Conservation (phyloP, 2,888 invertebrate species). For the Helicoverpa assulta region DNA sequence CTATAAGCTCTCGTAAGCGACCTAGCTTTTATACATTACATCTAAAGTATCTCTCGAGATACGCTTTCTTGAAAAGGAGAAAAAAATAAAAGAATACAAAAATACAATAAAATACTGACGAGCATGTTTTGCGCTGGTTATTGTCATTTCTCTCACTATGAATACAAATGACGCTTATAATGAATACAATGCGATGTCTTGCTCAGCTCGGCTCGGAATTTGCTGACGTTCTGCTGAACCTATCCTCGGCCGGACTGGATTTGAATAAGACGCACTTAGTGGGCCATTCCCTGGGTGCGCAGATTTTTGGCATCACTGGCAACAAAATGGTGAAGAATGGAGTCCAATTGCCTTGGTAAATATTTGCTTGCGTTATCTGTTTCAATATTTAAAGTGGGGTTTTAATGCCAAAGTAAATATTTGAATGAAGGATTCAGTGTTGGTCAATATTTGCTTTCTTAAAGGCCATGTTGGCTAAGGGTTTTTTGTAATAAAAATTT, state of each 20-base stretch:
- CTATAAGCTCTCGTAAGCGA: constrained; percentile 5
- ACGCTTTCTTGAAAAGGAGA: constrained; percentile 3
- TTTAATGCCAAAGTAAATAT: constrained; percentile 33
- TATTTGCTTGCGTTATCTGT: constrained; percentile 33
- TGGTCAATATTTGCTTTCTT: constrained; percentile 37
- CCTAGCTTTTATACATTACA: constrained; percentile 2
- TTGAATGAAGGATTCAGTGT: constrained; percentile 28
- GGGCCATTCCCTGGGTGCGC: constrained; percentile 86
- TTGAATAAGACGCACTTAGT: constrained; percentile 80
- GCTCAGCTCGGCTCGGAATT: constrained; percentile 76
- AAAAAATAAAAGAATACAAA: constrained; percentile 15
- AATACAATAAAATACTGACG: constrained; percentile 25
- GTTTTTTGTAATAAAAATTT: background rate
- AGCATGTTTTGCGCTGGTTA: constrained; percentile 9
- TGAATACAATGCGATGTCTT: constrained; percentile 37
- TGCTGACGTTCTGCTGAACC: constrained; percentile 72
- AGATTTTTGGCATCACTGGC: constrained; percentile 82
- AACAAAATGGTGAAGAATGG: constrained; percentile 74
- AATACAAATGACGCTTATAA: constrained; percentile 41
- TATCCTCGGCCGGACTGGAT: constrained; percentile 76
- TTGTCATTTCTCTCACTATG: constrained; percentile 36
- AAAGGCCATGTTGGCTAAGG: constrained; percentile 13
- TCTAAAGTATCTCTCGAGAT: constrained; percentile 1
- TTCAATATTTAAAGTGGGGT: constrained; percentile 30
- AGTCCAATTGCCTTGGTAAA: constrained; percentile 77